Base-by-base conservation (phyloP, 2,888 invertebrate genomes). In the Palloptera scutellata region DNA sequence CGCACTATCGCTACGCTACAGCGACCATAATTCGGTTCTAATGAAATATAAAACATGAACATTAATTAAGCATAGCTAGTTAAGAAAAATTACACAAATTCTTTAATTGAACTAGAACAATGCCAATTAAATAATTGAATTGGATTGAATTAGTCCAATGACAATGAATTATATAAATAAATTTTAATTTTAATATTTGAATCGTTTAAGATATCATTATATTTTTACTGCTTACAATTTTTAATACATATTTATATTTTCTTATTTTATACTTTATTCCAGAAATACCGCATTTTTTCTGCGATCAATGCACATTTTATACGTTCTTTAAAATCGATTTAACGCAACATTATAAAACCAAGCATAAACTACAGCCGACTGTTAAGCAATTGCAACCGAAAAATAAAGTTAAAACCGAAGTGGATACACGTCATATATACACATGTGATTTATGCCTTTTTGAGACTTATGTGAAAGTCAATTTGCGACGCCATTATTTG, bases 261-360 rank as follows among this genome's bases (percentile, higher is more conserved):
- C 13, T 41, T 20, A 12, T 48, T 11, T 40, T 41, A 12, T 1
- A 58, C 19, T 65, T 53, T 15, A 20, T 52, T 68, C 42, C 66
- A 81, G 81, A 82, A 76, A 75, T 81, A 60, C 81, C 81, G 0
- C 82, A 82, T 64, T 81, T 80, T 64, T 80, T 76, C 66, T 81
- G 81, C 64, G 81, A 82, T 71, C 76, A 76, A 64, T 81, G 81
- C 55, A 64, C 67, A 11, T 81, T 73, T 57, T 80, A 77, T 68
- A 77, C 81, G 54, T 73, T 82, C 59, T 78, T 80, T 51, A 79
- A 79, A 51, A 69, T 75, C 13, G 82, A 81, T 73, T 74, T 81
- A 51, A 76, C 77, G 9, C 75, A 78, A 61, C 81, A 81, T 53
- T 79, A 81, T 69, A 77, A 73, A 60, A 74, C 70, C 11, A 72